Percentiles rank a stretch among this genome's conserved stretches.
Evolutionary conservation across 2,797 vertebrate species (phyloP).

Genomic region (Crenuchus spilurus): DNA sequence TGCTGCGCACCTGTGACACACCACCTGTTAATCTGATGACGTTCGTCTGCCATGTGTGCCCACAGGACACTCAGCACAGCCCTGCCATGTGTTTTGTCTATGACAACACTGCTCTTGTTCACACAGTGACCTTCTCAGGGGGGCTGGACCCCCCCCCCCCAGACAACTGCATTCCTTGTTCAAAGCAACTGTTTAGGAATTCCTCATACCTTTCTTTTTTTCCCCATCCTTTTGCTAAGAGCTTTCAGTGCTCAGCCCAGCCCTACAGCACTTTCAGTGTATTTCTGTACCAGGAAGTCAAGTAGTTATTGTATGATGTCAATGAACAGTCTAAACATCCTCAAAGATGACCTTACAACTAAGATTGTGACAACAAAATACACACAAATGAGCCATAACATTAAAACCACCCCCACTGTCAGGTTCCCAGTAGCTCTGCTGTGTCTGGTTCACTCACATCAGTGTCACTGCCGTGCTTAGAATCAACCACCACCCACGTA

Average conservation of each 20-base stretch:
- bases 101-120: conserved; percentile 12
- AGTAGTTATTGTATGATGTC: not conserved
- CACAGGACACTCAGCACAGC: not conserved
- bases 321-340: not conserved
- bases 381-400: no score
- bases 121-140: not conserved
- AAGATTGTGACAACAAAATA: not conserved
- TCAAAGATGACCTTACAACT: not conserved
- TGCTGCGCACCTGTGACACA: conserved; percentile 4
- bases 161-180: conserved; percentile 3
- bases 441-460: no score
- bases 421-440: no score
- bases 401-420: no score
- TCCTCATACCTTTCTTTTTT: conserved; percentile 9
- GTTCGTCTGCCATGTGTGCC: not conserved
- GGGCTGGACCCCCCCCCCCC: not conserved
- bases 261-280: no score
- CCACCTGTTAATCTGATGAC: not conserved
- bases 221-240: not conserved
- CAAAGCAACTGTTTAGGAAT: conserved; percentile 22
- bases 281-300: not conserved
- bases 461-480: no score
- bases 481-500: no score
- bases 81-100: conserved; percentile 5
- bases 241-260: not conserved